These are phyloP conservation scores for Drosophila kepulauana DNA, from an alignment of 1,140 invertebrate species.

Conservation along the genomic window DNA sequence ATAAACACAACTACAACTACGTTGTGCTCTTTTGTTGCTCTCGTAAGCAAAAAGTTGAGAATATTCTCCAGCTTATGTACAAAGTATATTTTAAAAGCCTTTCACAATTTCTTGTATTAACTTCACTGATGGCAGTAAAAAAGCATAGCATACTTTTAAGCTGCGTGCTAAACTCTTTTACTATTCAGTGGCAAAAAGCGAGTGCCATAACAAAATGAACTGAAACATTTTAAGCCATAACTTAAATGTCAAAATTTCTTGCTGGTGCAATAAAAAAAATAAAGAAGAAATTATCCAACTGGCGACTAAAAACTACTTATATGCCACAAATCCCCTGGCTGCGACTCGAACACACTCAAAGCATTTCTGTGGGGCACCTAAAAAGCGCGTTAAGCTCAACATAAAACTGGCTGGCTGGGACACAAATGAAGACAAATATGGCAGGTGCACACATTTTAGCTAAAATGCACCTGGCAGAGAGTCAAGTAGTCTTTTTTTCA, in stretches of 20 bases:
- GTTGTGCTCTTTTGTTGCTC: neutral
- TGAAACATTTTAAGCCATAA: conserved; percentile 79
- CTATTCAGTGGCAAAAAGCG: conserved; percentile 28
- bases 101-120: conserved; percentile 10
- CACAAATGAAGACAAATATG: conserved; percentile 74
- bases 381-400: conserved; percentile 21
- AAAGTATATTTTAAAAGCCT: conserved; percentile 19
- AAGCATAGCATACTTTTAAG: conserved; percentile 30
- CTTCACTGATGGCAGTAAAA: conserved; percentile 16
- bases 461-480: conserved; percentile 63
- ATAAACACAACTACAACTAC: neutral
- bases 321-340: conserved; percentile 58
- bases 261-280: conserved; percentile 7
- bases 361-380: conserved; percentile 22
- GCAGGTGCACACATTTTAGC: conserved; percentile 37
- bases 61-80: neutral
- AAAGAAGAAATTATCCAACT: conserved; percentile 33
- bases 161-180: conserved; percentile 39
- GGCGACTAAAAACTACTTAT: conserved; percentile 76
- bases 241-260: conserved; percentile 72
- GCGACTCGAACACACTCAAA: neutral
- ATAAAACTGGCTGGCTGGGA: conserved; percentile 33
- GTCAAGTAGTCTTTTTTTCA: conserved; percentile 31
- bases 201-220: conserved; percentile 40
- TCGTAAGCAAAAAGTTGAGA: neutral